Evolutionary conservation across 1,140 invertebrate species (phyloP).

Genomic region (Drosophila varians): DNA sequence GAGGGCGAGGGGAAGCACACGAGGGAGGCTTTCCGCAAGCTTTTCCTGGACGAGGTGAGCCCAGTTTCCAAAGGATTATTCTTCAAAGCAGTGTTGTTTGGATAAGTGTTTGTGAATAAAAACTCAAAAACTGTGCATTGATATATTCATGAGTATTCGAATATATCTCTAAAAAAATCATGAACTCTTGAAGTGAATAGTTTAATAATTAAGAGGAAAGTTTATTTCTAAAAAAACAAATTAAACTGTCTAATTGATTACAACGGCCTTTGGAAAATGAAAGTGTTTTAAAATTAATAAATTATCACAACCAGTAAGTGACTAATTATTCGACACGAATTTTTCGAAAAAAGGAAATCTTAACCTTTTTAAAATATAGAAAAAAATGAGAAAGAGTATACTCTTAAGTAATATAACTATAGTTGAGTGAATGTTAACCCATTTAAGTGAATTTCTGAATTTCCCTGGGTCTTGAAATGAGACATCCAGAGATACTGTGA

Average conservation of each 20-base stretch:
- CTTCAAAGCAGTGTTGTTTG: background rate
- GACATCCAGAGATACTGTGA: conserved; percentile 31
- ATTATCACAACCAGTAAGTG: background rate
- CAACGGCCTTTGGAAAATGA: background rate
- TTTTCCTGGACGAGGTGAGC: conserved; percentile 80
- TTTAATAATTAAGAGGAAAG: background rate
- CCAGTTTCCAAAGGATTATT: background rate
- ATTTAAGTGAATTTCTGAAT: too few relatives aligned
- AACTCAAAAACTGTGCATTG: too few relatives aligned
- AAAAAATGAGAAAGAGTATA: background rate
- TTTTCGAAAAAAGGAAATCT: background rate
- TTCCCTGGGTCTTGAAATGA: conserved; percentile 4
- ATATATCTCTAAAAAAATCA: background rate
- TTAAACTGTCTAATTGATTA: too few relatives aligned
- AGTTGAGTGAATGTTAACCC: background rate
- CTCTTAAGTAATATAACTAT: background rate
- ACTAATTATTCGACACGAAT: background rate
- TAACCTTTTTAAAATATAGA: background rate
- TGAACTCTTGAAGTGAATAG: background rate
- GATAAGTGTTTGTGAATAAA: background rate
- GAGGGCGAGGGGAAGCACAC: conserved; percentile 83
- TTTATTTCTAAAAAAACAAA: background rate
- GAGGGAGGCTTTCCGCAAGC: conserved; percentile 78
- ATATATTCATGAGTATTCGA: too few relatives aligned
- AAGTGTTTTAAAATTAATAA: background rate